Percentiles rank a stretch among this genome's conserved stretches.
These are phyloP conservation scores for Trichosurus vulpecula DNA, from an alignment of 2,797 vertebrate genomes.

Conservation along the genomic window DNA sequence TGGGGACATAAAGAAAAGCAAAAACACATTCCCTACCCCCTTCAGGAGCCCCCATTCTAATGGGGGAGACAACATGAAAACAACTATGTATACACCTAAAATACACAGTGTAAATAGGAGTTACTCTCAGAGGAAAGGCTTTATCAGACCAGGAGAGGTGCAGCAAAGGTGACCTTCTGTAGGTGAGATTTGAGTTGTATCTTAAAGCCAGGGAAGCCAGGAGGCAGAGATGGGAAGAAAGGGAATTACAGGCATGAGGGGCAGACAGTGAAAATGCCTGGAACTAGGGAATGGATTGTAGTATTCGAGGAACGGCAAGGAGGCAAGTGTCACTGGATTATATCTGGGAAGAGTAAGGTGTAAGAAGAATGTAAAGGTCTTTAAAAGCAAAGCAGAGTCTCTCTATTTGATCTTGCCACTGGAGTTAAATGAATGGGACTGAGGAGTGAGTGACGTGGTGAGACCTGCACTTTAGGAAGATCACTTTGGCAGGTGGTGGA, in stretches of 20 bases:
- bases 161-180: neutral
- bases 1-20: neutral
- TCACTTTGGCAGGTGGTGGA: neutral
- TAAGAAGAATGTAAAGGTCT: neutral
- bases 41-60: neutral
- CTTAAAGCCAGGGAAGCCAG: neutral
- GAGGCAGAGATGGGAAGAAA: neutral
- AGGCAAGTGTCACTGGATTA: neutral
- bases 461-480: neutral
- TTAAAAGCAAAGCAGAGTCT: neutral
- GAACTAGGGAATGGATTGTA: neutral
- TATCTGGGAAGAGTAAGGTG: neutral
- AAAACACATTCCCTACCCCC: neutral
- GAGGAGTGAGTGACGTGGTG: neutral
- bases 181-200: neutral
- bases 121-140: neutral
- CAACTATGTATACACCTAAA: neutral
- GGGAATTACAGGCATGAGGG: neutral
- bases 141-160: neutral
- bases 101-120: neutral
- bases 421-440: neutral
- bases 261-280: neutral
- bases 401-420: neutral
- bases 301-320: neutral
- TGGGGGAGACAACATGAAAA: neutral